phyloP scores from a whole-genome alignment of 2,888 invertebrate species.

The Fragum whitleyi region DNA sequence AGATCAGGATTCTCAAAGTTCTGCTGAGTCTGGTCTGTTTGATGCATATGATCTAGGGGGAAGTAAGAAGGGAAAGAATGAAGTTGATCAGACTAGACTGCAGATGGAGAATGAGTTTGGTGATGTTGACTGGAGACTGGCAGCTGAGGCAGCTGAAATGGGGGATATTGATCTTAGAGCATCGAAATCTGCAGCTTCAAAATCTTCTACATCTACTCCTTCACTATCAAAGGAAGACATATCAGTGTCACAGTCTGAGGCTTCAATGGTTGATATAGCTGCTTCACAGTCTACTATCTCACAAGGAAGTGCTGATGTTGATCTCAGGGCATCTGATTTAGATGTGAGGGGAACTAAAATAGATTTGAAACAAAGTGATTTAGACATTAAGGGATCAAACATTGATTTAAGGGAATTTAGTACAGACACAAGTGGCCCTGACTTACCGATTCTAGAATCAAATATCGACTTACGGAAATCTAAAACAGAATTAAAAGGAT shows the following conservation, averaged over 20 bases:
- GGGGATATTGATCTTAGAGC: conserved; percentile 62
- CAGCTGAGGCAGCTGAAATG: conserved; percentile 58
- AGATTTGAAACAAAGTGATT: background rate
- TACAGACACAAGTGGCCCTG: background rate
- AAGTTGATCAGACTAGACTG: background rate
- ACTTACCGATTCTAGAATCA: background rate
- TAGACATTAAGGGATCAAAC: background rate
- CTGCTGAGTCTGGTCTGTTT: conserved; percentile 42
- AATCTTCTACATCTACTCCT: background rate
- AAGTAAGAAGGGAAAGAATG: background rate
- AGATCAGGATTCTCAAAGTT: conserved; percentile 26
- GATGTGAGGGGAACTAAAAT: background rate
- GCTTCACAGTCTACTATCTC: conserved; percentile 3
- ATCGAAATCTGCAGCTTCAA: conserved; percentile 3
- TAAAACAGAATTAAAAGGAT: background rate
- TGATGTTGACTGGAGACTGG: conserved; percentile 60
- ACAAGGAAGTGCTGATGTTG: conserved; percentile 4
- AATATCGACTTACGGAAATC: too few relatives aligned
- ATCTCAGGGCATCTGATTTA: conserved; percentile 4
- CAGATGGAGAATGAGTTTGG: conserved; percentile 55
- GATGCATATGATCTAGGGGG: conserved; percentile 51
- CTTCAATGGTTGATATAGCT: background rate
- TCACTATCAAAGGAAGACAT: background rate
- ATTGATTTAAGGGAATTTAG: background rate
- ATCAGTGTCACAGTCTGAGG: background rate